Evolutionary conservation across 2,113 vertebrate genomes (phyloP), one percentile per base, ranked within the genome.

Genomic region (Ceyx melanurus): DNA sequence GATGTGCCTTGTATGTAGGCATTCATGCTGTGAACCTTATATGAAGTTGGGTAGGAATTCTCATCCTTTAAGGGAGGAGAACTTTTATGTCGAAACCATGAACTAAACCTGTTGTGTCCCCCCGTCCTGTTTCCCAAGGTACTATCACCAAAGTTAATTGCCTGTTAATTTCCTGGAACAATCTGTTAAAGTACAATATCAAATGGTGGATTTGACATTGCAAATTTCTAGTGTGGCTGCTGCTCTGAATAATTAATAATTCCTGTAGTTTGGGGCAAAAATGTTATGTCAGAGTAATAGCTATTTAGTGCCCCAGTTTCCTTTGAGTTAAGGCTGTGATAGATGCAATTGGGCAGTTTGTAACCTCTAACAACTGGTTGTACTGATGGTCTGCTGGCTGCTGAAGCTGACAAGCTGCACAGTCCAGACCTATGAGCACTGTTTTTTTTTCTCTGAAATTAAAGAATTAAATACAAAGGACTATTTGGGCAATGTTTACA

Each of bases 381-480:
- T 78, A 68, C 60, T 2, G 15, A 37, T 94, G 64, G 13, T 89
- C 88, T 94, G 82, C 77, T 0, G 0, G 73, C 70, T 86, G 61
- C 65, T 2, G 9, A 51, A 86, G 77, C 73, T 31, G 25, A 35
- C 79, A 70, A 57, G 29, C 91, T 45, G 61, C 48, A 43, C 2
- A 2, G 61, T 54, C 54, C 7, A 77, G 65, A 74, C 29, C 51
- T 2, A 1, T 51, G 67, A 77, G 72, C 4, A 5, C 70, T 60
- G 8, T 48, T 22, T 21, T 46, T 78, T 86, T 86, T 94, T 58
- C 90, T 78, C 68, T 86, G 51, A 74, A 93, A 89, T 90, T 91
- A 91, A 79, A 82, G 76, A 92, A 73, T 75, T 56, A 70, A 70
- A 82, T 66, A 89, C 92, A 91, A 89, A 94, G 75, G 64, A 57